Evolutionary conservation across 2,113 vertebrate genomes (phyloP).

Genomic region (Etia nguti): DNA sequence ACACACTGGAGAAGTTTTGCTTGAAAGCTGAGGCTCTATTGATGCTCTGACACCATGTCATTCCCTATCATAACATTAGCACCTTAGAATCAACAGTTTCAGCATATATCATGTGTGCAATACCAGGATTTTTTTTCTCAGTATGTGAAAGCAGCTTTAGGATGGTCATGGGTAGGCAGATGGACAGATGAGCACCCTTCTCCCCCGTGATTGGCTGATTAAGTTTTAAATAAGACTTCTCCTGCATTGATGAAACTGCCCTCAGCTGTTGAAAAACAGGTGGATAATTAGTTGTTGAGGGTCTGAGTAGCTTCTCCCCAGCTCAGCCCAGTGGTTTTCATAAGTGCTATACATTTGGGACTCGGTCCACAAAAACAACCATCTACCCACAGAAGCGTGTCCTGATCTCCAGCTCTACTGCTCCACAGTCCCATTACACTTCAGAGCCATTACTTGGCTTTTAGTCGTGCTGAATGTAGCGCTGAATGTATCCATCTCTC

Average conservation of each 20-base stretch:
- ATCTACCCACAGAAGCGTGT: conserved; percentile 23
- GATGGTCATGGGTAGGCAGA: not conserved
- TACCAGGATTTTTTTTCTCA: not conserved
- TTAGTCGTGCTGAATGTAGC: conserved; percentile 7
- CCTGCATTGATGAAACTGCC: conserved; percentile 4
- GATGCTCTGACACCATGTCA: not conserved
- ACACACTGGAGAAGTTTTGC: not conserved
- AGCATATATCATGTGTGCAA: not conserved
- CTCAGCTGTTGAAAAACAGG: conserved; percentile 56
- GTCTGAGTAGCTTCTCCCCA: conserved; percentile 11
- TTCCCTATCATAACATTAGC: not conserved
- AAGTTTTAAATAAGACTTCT: conserved; percentile 52
- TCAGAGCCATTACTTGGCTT: conserved; percentile 18
- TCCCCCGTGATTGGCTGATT: conserved; percentile 33
- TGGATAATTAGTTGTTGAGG: conserved; percentile 45
- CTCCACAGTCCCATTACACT: conserved; percentile 13
- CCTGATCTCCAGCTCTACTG: conserved; percentile 20
- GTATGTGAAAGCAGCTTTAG: not conserved
- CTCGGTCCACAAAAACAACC: conserved; percentile 4
- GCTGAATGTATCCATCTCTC: not conserved
- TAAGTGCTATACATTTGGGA: conserved; percentile 34
- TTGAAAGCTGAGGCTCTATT: not conserved
- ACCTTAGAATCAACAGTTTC: not conserved
- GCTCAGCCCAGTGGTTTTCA: conserved; percentile 23
- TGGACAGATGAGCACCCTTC: conserved; percentile 26